These are phyloP conservation scores for Cossypha polioptera DNA, from an alignment of 2,797 vertebrate species.

Conservation along the genomic window DNA sequence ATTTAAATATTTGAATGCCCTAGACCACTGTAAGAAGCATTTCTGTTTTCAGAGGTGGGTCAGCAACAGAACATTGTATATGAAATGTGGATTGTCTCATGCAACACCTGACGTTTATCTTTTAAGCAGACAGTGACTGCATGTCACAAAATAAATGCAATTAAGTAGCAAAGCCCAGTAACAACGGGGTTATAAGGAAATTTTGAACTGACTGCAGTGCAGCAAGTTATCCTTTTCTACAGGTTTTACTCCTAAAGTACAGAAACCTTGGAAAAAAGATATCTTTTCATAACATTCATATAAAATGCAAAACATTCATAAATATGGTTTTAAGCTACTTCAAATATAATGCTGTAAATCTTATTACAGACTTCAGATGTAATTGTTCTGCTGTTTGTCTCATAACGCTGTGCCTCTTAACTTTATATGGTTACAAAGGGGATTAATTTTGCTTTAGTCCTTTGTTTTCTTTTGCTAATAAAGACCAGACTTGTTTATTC, in stretches of 20 bases:
- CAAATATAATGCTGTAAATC: conserved; percentile 60
- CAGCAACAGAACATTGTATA: background rate
- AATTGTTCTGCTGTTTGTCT: conserved; percentile 68
- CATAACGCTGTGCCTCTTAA: conserved; percentile 44
- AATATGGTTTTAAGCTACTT: conserved; percentile 24
- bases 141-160: conserved; percentile 11
- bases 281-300: background rate
- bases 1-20: background rate
- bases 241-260: background rate
- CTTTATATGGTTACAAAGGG: conserved; percentile 70
- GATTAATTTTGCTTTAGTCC: conserved; percentile 73
- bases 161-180: conserved; percentile 2
- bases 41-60: background rate
- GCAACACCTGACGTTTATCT: conserved; percentile 27
- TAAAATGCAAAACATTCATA: conserved; percentile 48
- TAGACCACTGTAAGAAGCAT: background rate
- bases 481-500: conserved; percentile 71
- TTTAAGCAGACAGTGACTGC: conserved; percentile 12
- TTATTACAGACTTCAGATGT: conserved; percentile 50
- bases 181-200: background rate
- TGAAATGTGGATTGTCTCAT: background rate
- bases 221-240: background rate
- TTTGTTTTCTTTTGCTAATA: conserved; percentile 66
- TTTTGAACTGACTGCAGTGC: background rate
- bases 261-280: conserved; percentile 3